phyloP scores from a whole-genome alignment of 2,888 invertebrate species.

The Acronicta leporina region DNA sequence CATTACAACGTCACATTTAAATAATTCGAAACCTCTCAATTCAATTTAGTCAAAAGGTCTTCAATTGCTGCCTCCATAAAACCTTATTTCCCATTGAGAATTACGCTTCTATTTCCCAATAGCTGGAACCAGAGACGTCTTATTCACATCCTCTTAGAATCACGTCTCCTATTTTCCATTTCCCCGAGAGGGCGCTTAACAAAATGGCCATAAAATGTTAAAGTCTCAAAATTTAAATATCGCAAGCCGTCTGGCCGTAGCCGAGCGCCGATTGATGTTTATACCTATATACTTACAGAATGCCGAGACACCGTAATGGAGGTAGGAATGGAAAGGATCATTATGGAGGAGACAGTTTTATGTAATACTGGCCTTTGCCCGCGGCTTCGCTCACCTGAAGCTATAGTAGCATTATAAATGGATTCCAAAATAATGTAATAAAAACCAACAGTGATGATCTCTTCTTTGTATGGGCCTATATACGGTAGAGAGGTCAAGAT shows the following conservation, averaged over 20 bases:
- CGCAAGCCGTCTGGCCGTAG: conserved; percentile 56
- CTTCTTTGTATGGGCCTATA: no score
- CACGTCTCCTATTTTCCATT: conserved; percentile 48
- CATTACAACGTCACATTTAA: no score
- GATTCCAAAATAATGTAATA: no score
- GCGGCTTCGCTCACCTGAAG: no score
- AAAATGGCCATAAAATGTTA: conserved; percentile 60
- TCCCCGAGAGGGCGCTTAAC: conserved; percentile 51
- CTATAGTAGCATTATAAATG: no score
- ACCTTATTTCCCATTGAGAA: conserved; percentile 2
- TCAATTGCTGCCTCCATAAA: conserved; percentile 2
- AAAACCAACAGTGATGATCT: no score
- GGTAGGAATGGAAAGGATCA: conserved; percentile 39
- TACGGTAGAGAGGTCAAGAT: no score
- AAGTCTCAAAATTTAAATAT: conserved; percentile 66
- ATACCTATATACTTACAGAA: conserved; percentile 65
- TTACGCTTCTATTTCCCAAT: conserved; percentile 24
- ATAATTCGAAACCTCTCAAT: background rate
- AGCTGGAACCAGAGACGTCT: conserved; percentile 6
- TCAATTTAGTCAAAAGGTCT: background rate
- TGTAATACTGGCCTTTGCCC: no score
- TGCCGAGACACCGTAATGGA: conserved; percentile 66
- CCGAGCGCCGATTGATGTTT: conserved; percentile 56
- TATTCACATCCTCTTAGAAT: conserved; percentile 48
- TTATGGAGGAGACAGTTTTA: conserved; percentile 49